phyloP scores from a whole-genome alignment of 2,113 vertebrate species.

The Collichthys lucidus region DNA sequence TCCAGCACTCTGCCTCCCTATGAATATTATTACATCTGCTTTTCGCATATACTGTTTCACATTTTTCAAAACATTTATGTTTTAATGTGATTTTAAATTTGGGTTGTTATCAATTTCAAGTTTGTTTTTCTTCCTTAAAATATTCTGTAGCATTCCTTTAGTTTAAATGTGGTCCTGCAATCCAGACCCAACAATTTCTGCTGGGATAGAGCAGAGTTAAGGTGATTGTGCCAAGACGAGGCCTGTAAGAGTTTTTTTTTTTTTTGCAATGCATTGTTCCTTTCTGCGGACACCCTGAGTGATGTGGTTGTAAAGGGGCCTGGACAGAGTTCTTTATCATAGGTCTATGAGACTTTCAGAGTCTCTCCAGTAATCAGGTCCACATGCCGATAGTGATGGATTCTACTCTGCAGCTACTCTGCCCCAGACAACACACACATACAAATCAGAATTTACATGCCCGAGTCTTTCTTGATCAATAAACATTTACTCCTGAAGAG shows the following conservation, averaged over 20 bases:
- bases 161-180: slow-evolving; percentile 28
- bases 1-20: slow-evolving; percentile 17
- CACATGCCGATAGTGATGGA: slow-evolving; percentile 87
- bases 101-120: slow-evolving; percentile 16
- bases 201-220: slow-evolving; percentile 43
- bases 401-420: slow-evolving; percentile 64
- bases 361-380: slow-evolving; percentile 82
- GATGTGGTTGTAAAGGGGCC: slow-evolving; percentile 79
- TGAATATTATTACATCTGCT: slow-evolving; percentile 62
- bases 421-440: slow-evolving; percentile 63
- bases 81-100: slow-evolving; percentile 43
- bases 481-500: slow-evolving; percentile 78
- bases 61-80: slow-evolving; percentile 34
- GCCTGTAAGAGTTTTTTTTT: slow-evolving; percentile 7
- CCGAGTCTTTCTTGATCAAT: slow-evolving; percentile 80
- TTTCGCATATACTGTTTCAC: slow-evolving; percentile 1
- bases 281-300: slow-evolving; percentile 77
- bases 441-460: slow-evolving; percentile 83
- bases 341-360: slow-evolving; percentile 80
- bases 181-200: slow-evolving; percentile 23
- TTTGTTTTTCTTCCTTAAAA: slow-evolving; percentile 25
- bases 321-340: slow-evolving; percentile 83
- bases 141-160: neutral
- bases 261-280: slow-evolving; percentile 49
- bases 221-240: slow-evolving; percentile 48